A percentile compares a stretch with the other conserved stretches of the same genome.
phyloP scores from a whole-genome alignment of 2,113 vertebrate genomes.

The Indicator indicator region DNA sequence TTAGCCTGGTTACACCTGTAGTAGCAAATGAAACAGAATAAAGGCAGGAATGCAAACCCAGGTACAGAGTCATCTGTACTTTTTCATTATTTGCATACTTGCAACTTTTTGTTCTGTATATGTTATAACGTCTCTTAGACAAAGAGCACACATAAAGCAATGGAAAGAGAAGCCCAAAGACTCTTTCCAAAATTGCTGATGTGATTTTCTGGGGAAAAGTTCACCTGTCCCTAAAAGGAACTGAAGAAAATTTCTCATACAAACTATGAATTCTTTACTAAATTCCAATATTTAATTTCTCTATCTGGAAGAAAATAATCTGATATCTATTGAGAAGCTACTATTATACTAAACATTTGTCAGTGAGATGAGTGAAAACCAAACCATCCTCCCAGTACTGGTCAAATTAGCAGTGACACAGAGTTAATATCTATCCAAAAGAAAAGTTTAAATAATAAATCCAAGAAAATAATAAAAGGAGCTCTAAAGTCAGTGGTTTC shows the following conservation, averaged over 20 bases:
- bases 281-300: not conserved
- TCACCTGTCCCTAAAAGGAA: not conserved
- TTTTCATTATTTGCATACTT: not conserved
- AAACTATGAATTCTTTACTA: not conserved
- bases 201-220: not conserved
- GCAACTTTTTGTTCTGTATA: not conserved
- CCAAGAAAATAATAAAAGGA: not conserved
- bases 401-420: not conserved
- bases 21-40: not conserved
- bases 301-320: not conserved
- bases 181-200: not conserved
- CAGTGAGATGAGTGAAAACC: not conserved
- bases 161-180: not conserved
- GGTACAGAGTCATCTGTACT: too few species aligned
- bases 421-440: not conserved
- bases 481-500: not conserved
- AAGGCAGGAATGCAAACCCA: not conserved
- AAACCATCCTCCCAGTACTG: not conserved
- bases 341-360: not conserved
- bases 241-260: not conserved
- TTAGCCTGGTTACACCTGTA: not conserved
- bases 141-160: not conserved
- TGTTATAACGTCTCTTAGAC: not conserved
- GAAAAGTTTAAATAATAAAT: not conserved
- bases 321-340: not conserved